Conservation (phyloP, 2,113 vertebrate species). For the Etheostoma cragini region DNA sequence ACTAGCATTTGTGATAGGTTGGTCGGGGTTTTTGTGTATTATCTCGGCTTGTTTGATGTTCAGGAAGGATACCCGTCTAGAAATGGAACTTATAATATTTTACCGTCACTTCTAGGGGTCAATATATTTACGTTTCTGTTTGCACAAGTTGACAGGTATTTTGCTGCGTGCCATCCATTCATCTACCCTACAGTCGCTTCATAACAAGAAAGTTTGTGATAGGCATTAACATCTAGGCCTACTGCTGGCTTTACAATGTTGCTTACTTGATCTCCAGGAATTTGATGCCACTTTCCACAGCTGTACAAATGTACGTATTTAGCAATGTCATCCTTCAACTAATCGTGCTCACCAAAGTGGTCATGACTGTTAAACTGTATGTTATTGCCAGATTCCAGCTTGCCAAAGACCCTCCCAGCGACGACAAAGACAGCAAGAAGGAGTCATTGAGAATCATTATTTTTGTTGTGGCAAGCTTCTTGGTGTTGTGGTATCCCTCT, state of each 20-base stretch:
- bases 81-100: slow-evolving; percentile 68
- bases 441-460: slow-evolving; percentile 78
- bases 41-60: slow-evolving; percentile 78
- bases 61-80: slow-evolving; percentile 76
- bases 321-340: slow-evolving; percentile 62
- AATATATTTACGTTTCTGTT: slow-evolving; percentile 79
- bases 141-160: slow-evolving; percentile 80
- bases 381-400: slow-evolving; percentile 76
- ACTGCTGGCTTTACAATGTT: slow-evolving; percentile 69
- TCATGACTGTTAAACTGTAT: slow-evolving; percentile 82
- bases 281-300: slow-evolving; percentile 58
- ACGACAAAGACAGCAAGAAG: slow-evolving; percentile 74
- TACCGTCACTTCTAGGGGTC: slow-evolving; percentile 75
- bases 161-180: slow-evolving; percentile 76
- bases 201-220: slow-evolving; percentile 60
- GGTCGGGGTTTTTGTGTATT: slow-evolving; percentile 76
- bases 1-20: slow-evolving; percentile 81
- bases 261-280: slow-evolving; percentile 33
- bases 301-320: slow-evolving; percentile 59
- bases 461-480: slow-evolving; percentile 77
- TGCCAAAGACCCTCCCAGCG: slow-evolving; percentile 66
- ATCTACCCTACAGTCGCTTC: slow-evolving; percentile 74
- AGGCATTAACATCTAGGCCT: slow-evolving; percentile 59
- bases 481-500: slow-evolving; percentile 79
- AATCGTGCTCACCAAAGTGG: slow-evolving; percentile 72